Base-by-base conservation (phyloP, 1,140 invertebrate genomes). In the Trachymyrmex cornetzi region DNA sequence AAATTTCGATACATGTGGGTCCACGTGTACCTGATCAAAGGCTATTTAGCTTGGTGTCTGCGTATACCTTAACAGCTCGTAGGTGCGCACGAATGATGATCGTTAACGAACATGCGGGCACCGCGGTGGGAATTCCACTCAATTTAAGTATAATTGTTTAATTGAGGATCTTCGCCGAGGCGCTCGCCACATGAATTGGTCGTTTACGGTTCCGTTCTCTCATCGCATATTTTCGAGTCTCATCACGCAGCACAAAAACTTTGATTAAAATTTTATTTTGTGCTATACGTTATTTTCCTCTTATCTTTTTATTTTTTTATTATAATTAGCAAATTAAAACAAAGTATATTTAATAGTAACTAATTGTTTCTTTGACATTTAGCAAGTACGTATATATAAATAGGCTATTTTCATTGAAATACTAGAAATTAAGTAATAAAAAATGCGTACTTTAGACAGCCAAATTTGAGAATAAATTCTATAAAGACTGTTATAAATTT, bases 71-170 rank as follows among this genome's bases (percentile, higher is more conserved):
- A 79, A 88, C 57, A 48, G 64, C 12, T 84, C 67, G 72, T 90
- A 92, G 85, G 85, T 91, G 85, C 72, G 66, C 80, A 61, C 71
- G 63, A 82, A 77, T 66, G 79, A 74, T 85, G 75, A 82, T 89
- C 87, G 86, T 91, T 91, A 92, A 92, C 90, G 86, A 91, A 87
- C 85, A 94, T 94, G 92, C 93, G 93, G 93, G 93, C 75, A 77
- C 82, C 77, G 66, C 85, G 89, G 66, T 91, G 90, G 92, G 91
- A 93, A 93, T 92, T 93, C 89, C 90, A 84, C 87, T 93, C 91
- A 92, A 93, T 94, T 94, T 92, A 93, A 89, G 90, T 77, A 89
- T 94, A 94, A 94, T 94, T 94, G 91, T 94, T 94, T 94, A 94
- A 94, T 94, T 93, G 91, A 94, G 89, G 92, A 93, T 91, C 90